These are phyloP conservation scores for Semnornis frantzii DNA, from an alignment of 2,113 vertebrate species.

Conservation along the genomic window DNA sequence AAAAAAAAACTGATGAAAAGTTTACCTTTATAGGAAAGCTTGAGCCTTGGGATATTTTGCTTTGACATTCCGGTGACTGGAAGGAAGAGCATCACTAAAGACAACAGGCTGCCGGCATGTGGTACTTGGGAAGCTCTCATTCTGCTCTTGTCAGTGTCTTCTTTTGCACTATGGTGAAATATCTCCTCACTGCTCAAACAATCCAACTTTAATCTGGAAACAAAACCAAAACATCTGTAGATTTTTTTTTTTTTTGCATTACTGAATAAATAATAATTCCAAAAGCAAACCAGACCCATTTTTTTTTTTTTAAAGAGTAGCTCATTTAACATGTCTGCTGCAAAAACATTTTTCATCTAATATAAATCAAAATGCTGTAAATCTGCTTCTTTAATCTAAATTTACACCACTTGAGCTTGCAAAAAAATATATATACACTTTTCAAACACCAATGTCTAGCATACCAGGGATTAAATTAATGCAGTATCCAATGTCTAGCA, in stretches of 20 bases:
- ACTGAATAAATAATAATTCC: background rate
- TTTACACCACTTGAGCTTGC: background rate
- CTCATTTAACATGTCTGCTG: background rate
- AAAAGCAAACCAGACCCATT: background rate
- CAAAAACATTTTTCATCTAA: background rate
- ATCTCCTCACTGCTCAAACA: background rate
- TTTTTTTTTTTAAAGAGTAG: background rate
- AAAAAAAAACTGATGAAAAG: background rate
- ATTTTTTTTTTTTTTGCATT: constrained; percentile 26
- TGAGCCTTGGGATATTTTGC: constrained; percentile 91
- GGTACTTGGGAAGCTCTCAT: constrained; percentile 48
- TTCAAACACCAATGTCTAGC: background rate
- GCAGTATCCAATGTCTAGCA: background rate
- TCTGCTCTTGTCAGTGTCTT: constrained; percentile 48
- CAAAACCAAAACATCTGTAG: constrained; percentile 9
- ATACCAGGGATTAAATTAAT: background rate
- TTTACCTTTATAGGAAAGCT: constrained; percentile 93
- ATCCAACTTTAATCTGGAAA: constrained; percentile 63
- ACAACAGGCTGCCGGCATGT: constrained; percentile 71
- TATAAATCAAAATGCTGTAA: background rate
- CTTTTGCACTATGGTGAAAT: constrained; percentile 15
- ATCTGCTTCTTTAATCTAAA: background rate
- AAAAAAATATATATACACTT: background rate
- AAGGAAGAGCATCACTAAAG: constrained; percentile 77
- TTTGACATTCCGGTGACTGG: constrained; percentile 80